phyloP scores from a whole-genome alignment of 2,113 vertebrate genomes.

The Paraplagusia blochii region DNA sequence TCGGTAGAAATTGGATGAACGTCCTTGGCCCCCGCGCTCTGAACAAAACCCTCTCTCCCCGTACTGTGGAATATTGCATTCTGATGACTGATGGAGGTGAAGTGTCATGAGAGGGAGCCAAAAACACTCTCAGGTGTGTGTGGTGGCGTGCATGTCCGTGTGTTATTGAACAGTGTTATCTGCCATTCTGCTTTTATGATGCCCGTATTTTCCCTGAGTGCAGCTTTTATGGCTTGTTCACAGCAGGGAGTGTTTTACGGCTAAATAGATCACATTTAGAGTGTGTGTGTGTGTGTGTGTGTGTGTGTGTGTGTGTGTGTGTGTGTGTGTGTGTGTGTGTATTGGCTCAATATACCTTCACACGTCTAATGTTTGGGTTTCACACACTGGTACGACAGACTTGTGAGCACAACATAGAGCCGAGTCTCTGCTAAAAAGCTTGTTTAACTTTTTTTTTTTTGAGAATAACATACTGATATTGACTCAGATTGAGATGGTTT shows the following conservation, averaged over 20 bases:
- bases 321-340: neutral
- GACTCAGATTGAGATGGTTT: too few species aligned
- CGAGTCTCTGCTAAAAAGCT: too few species aligned
- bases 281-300: neutral
- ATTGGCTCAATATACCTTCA: constrained; percentile 16
- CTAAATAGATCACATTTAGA: constrained; percentile 47
- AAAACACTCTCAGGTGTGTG: constrained; percentile 1
- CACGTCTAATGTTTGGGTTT: constrained; percentile 15
- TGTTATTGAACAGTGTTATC: constrained; percentile 17
- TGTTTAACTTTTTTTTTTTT: too few species aligned
- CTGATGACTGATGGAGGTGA: constrained; percentile 20
- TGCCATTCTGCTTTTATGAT: constrained; percentile 30
- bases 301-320: neutral
- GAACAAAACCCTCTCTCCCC: constrained; percentile 14
- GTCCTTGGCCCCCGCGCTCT: constrained; percentile 10
- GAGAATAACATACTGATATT: too few species aligned
- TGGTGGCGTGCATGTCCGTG: constrained; percentile 1
- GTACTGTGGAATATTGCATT: constrained; percentile 22
- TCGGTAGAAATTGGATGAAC: constrained; percentile 8
- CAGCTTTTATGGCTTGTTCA: constrained; percentile 32
- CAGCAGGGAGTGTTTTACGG: constrained; percentile 54
- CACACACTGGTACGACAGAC: constrained; percentile 4
- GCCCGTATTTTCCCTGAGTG: constrained; percentile 37
- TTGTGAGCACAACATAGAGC: too few species aligned
- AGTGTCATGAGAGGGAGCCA: constrained; percentile 2